Conservation (phyloP, 2,113 vertebrate genomes). For the Neofelis nebulosa region DNA sequence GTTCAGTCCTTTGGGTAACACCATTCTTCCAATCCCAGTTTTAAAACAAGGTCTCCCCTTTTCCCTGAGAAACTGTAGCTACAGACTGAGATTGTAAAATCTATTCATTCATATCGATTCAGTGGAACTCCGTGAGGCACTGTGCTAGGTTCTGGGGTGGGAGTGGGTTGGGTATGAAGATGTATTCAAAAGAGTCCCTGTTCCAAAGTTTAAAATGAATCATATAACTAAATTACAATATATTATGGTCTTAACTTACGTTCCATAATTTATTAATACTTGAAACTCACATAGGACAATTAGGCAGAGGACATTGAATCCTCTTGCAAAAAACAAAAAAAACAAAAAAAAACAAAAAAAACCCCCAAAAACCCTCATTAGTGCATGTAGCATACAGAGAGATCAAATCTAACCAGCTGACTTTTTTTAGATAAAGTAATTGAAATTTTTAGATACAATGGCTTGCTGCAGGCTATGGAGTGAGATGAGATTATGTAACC, state of each 20-base stretch:
- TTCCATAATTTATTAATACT: neutral
- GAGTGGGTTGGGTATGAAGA: neutral
- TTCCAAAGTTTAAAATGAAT: neutral
- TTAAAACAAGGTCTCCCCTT: constrained; percentile 10
- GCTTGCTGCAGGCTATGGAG: neutral
- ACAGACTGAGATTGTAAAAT: constrained; percentile 3
- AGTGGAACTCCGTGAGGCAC: neutral
- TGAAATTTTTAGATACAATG: constrained; percentile 34
- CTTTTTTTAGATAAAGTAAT: neutral
- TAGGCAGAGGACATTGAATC: constrained; percentile 8
- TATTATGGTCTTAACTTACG: neutral
- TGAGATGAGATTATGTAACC: neutral
- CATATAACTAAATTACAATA: neutral
- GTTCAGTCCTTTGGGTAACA: neutral
- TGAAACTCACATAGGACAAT: neutral
- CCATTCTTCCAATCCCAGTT: neutral
- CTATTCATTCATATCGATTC: constrained; percentile 26
- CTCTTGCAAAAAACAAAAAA: neutral
- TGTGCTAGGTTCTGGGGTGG: neutral
- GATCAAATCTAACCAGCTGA: neutral
- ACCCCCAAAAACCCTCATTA: neutral
- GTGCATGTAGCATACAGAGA: neutral
- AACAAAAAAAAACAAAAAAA: neutral
- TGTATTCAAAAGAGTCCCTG: constrained; percentile 11
- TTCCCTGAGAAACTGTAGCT: constrained; percentile 14